Evolutionary conservation across 2,113 vertebrate genomes (phyloP), one percentile per base, ranked within the genome.

Genomic region (Dasyprocta punctata): DNA sequence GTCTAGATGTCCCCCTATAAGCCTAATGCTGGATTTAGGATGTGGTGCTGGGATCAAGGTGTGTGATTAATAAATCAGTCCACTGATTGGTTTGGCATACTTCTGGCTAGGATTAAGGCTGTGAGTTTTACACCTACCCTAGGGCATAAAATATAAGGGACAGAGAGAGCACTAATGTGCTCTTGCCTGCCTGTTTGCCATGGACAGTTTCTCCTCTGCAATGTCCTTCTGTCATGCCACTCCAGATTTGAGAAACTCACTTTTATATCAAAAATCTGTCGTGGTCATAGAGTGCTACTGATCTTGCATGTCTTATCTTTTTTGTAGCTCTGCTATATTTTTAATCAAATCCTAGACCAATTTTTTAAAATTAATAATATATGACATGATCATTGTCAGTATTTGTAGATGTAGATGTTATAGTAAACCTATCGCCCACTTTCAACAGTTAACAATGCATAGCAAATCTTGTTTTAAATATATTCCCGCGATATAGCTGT

Each of bases 331-430:
- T 85, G 38, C 28, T 89, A 56, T 16, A 81, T 60, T 80, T 94
- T 47, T 28, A 94, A 41, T 89, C 12, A 81, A 92, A 86, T 75
- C 6, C 36, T 90, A 36, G 24, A 30, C 47, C 49, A 58, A 41
- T n/a, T 63, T 60, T 63, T 38, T 38, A 36, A 41, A 95, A 87
- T 26, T 61, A 61, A 69, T 77, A 80, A 69, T 33, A 87, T 58
- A 38, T n/a, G 36, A 19, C 54, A 36, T 88, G 67, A 9, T 90
- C 28, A 90, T 90, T 96, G 78, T 65, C 44, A 90, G 65, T 95
- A 90, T 61, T 61, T 26, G 24, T 61, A 24, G 60, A 61, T 26
- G 26, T 26, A 61, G 60, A 26, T 61, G 60, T 61, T 8, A 10
- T 26, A 61, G 22, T 26, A 61, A 61, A 73, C 44, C 30, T 20